A percentile compares a stretch with the other conserved stretches of the same genome.
phyloP scores from a whole-genome alignment of 2,797 vertebrate species.

The Notolabrus celidotus region DNA sequence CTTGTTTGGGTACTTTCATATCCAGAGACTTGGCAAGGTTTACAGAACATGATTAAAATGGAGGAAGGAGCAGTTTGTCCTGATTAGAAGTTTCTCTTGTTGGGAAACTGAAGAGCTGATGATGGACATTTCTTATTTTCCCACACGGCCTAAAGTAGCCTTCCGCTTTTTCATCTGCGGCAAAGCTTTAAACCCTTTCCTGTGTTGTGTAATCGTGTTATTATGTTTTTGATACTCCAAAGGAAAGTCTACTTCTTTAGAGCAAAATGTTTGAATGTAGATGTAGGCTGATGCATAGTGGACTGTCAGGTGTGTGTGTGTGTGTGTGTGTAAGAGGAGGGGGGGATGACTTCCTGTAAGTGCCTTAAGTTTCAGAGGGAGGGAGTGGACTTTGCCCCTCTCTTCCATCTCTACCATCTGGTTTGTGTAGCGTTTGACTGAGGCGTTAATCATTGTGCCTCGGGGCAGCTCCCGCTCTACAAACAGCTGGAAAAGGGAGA shows the following conservation, averaged over 20 bases:
- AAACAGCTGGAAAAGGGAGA: conserved; percentile 71
- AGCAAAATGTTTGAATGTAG: conserved; percentile 20
- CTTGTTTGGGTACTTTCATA: conserved; percentile 23
- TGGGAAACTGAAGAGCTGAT: conserved; percentile 8
- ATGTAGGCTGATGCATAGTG: not conserved
- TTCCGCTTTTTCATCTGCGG: conserved; percentile 23
- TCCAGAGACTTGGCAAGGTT: conserved; percentile 17
- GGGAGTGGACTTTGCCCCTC: conserved; percentile 45
- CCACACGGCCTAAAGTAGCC: conserved; percentile 23
- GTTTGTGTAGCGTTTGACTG: conserved; percentile 67
- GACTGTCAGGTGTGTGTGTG: not conserved
- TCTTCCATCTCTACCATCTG: conserved; percentile 70
- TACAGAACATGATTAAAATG: conserved; percentile 35
- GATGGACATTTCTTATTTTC: conserved; percentile 62
- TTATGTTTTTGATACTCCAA: conserved; percentile 24
- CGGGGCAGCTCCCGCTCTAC: conserved; percentile 39
- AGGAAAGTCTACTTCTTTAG: conserved; percentile 1
- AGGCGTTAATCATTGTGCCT: conserved; percentile 66
- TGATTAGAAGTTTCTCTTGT: conserved; percentile 58
- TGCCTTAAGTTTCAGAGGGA: conserved; percentile 8
- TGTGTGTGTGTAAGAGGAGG: not conserved
- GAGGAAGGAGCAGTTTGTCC: conserved; percentile 48
- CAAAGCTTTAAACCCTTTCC: conserved; percentile 21
- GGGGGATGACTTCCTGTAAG: conserved; percentile 15
- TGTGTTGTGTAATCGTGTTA: conserved; percentile 39